phyloP scores from a whole-genome alignment of 2,113 vertebrate genomes.

The Eolophus roseicapilla region DNA sequence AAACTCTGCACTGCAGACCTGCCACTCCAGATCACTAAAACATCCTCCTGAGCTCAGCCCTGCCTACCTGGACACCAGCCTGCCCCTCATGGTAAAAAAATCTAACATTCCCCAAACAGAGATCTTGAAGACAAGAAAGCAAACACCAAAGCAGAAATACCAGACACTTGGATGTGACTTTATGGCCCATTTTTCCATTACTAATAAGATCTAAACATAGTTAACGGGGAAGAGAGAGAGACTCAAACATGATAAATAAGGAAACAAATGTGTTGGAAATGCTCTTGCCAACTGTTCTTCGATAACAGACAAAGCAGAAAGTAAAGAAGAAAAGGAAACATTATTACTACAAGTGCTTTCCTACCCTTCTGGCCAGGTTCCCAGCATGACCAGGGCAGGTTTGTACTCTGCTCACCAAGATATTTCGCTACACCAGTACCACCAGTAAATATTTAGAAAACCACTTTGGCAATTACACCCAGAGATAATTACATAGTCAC shows the following conservation, averaged over 20 bases:
- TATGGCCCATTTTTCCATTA: background rate
- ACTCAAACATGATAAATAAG: accelerated
- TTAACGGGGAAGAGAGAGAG: background rate
- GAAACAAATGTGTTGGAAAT: background rate
- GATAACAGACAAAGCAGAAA: background rate
- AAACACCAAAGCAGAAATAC: background rate
- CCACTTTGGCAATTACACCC: background rate
- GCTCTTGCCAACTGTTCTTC: background rate
- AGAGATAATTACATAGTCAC: accelerated
- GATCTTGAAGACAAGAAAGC: background rate
- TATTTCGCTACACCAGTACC: background rate
- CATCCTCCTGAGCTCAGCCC: background rate
- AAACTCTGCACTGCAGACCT: background rate
- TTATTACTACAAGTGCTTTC: background rate
- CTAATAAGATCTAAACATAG: background rate
- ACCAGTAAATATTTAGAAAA: background rate
- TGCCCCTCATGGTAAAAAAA: background rate
- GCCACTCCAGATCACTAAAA: background rate
- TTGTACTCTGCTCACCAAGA: background rate
- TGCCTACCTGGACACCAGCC: background rate
- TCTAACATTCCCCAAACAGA: background rate
- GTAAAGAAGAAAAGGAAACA: background rate
- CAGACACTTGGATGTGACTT: background rate
- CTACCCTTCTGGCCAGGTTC: background rate
- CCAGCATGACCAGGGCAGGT: background rate